Evolutionary conservation across 2,888 invertebrate genomes (phyloP).

Genomic region (Yponomeuta evonymella): DNA sequence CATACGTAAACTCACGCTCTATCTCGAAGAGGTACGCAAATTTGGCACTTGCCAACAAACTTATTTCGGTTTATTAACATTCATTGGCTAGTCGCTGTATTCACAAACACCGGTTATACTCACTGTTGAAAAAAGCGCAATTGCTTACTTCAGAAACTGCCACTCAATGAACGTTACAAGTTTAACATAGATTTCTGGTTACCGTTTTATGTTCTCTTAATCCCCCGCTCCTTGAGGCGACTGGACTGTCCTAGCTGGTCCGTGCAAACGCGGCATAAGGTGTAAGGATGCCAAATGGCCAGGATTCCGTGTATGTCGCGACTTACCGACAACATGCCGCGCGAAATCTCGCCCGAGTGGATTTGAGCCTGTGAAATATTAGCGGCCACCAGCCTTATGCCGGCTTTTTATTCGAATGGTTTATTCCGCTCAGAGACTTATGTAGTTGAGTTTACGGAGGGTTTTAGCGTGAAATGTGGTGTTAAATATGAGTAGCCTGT

Average conservation of each 20-base stretch:
- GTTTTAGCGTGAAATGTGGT: not conserved
- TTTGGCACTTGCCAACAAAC: too few species aligned
- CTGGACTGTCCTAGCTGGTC: conserved; percentile 10
- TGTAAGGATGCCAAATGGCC: conserved; percentile 33
- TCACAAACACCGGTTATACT: too few species aligned
- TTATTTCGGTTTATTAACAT: too few species aligned
- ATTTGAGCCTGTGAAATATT: conserved; percentile 4
- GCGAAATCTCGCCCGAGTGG: not conserved
- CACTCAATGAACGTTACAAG: too few species aligned
- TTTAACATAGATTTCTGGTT: too few species aligned
- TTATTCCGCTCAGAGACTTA: not conserved
- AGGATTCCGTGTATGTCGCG: conserved; percentile 29
- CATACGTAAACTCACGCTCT: too few species aligned
- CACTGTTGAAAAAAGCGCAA: too few species aligned
- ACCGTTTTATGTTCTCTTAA: too few species aligned
- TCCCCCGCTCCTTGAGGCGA: not conserved
- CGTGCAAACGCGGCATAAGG: conserved; percentile 26
- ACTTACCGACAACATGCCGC: not conserved
- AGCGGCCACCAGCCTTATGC: not conserved
- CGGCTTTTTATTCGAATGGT: not conserved
- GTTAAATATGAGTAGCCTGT: too few species aligned
- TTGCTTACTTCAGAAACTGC: too few species aligned
- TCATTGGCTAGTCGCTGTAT: too few species aligned
- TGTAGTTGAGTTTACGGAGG: not conserved
- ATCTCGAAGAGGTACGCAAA: too few species aligned